Conservation (phyloP, 2,888 invertebrate genomes). For the Nudaria mundana region DNA sequence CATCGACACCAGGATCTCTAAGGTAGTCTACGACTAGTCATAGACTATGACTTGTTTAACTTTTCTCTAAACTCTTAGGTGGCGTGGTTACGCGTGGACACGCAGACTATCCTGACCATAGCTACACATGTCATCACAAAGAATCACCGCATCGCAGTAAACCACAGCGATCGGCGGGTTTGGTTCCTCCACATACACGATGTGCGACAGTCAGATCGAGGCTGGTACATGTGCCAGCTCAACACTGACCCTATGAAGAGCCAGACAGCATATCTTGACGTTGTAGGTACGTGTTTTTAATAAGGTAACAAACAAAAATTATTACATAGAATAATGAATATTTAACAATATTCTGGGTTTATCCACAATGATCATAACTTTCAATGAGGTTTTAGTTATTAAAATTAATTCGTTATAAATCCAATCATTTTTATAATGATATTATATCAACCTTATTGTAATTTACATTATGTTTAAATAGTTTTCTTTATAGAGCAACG, state of each 20-base stretch:
- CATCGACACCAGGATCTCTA: too few relatives aligned
- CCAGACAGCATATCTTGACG: slow-evolving; percentile 92
- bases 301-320: too few relatives aligned
- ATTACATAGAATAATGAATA: too few relatives aligned
- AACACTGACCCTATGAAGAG: slow-evolving; percentile 97
- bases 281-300: slow-evolving; percentile 93
- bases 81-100: slow-evolving; percentile 95
- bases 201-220: slow-evolving; percentile 90
- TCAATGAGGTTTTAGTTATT: too few relatives aligned
- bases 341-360: too few relatives aligned
- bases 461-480: slow-evolving; percentile 31
- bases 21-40: too few relatives aligned
- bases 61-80: slow-evolving; percentile 76
- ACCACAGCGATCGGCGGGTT: slow-evolving; percentile 91
- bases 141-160: slow-evolving; percentile 92
- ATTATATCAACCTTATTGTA: slow-evolving; percentile 31
- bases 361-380: too few relatives aligned
- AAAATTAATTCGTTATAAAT: slow-evolving; percentile 28
- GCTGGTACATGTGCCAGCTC: slow-evolving; percentile 97
- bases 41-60: too few relatives aligned
- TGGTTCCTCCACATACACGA: slow-evolving; percentile 94
- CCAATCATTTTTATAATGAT: slow-evolving; percentile 31
- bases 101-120: slow-evolving; percentile 95
- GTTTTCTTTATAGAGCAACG: slow-evolving; percentile 13
- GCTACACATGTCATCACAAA: slow-evolving; percentile 95